Percentiles rank a stretch among this genome's conserved stretches.
Conservation (phyloP, 1,140 invertebrate genomes). For the Palaemon carinicauda region DNA sequence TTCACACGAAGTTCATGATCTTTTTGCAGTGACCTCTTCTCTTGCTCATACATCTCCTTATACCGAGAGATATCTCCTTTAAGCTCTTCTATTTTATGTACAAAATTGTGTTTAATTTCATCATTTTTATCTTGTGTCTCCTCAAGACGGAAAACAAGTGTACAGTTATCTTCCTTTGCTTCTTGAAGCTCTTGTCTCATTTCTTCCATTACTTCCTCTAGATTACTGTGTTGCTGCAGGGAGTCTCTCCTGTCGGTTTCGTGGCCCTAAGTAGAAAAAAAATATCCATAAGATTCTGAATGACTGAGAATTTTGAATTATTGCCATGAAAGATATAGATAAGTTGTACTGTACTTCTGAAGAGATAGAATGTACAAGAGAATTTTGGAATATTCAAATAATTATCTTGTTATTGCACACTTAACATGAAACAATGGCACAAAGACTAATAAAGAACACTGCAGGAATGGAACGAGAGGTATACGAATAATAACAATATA, state of each 20-base stretch:
- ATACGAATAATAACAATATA: too few species aligned
- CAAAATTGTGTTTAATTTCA: conserved; percentile 51
- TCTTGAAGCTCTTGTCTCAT: conserved; percentile 30
- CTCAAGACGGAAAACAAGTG: conserved; percentile 33
- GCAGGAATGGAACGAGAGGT: too few species aligned
- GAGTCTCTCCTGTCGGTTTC: conserved; percentile 42
- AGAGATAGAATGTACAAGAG: too few species aligned
- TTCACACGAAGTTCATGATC: conserved; percentile 34
- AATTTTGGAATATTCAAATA: too few species aligned
- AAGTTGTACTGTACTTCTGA: too few species aligned
- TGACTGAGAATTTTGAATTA: too few species aligned
- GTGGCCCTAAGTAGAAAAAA: conserved; percentile 19
- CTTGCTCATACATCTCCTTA: conserved; percentile 48
- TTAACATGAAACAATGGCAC: too few species aligned
- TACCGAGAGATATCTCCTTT: conserved; percentile 59
- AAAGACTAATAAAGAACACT: too few species aligned
- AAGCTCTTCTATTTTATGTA: conserved; percentile 60
- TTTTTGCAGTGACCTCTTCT: conserved; percentile 50
- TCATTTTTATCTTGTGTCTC: conserved; percentile 52
- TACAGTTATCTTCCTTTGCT: conserved; percentile 38
- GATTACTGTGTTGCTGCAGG: conserved; percentile 28
- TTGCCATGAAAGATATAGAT: too few species aligned
- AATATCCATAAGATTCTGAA: too few species aligned
- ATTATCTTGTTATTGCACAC: too few species aligned
- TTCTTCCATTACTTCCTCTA: conserved; percentile 40